Base-by-base conservation (phyloP, 2,797 vertebrate species). In the Potorous gilbertii region DNA sequence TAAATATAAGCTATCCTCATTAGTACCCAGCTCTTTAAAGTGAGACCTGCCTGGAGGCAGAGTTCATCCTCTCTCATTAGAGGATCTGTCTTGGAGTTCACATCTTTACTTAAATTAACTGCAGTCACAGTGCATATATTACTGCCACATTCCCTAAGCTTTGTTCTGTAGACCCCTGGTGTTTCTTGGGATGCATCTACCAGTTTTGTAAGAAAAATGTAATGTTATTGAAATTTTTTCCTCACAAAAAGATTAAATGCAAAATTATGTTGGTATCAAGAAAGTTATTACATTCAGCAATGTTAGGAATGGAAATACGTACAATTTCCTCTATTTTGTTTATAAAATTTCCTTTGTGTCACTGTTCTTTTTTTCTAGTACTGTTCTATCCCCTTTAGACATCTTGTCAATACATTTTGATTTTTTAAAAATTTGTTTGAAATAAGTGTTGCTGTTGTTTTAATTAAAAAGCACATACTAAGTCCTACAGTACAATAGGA, bases 51-150 rank as follows among this genome's bases (percentile, higher is more conserved):
- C 40, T 50, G 21, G 74, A 87, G 74, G 74, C 40, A 87, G 74
- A 87, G 74, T 87, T 87, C 74, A 50, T 87, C 74, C 74, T 87
- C 74, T 87, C 74, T 87, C 74, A 50, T 87, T 87, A 87, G 74
- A 81, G 24, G 24, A 87, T 87, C 24, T 87, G 74, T 87, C 74
- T 50, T 54, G 40, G 14, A 93, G 14, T 34, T 24, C 52, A 5
- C 27, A 91, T 94, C 94, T 92, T 56, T 59, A 91, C 59, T 59
- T 52, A 81, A 92, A 24, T 40, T 54, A 87, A 87, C 40, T 50
- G 74, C 40, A 81, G 55, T 34, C 52, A 34, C 18, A 96, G 87
- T 54, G 62, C 56, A 16, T 89, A 29, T 34, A 4, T 91, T 91
- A 50, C 62, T 89, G 74, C 74, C 74, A 87, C 40, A 87, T 87